Percentiles rank a stretch among this genome's conserved stretches.
Evolutionary conservation across 2,888 invertebrate genomes (phyloP).

Genomic region (Teleogryllus oceanicus): DNA sequence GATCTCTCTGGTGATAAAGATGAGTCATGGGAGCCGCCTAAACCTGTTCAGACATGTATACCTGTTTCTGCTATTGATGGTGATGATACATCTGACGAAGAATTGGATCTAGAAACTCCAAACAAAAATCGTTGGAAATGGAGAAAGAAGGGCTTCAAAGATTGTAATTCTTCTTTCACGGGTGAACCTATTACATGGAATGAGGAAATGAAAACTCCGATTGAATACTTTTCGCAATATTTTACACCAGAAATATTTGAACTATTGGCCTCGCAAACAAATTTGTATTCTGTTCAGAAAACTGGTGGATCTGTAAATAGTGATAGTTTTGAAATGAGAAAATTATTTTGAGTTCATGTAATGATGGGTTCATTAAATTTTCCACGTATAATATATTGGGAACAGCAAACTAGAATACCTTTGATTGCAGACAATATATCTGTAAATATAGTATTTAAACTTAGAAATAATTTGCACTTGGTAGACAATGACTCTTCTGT

Average conservation of each 20-base stretch:
- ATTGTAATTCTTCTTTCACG: too few relatives aligned
- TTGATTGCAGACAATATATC: neutral
- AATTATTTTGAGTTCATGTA: neutral
- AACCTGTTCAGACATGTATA: too few relatives aligned
- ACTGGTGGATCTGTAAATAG: neutral
- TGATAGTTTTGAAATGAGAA: neutral
- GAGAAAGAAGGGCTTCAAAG: too few relatives aligned
- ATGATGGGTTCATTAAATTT: slow-evolving; percentile 2
- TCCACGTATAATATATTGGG: neutral
- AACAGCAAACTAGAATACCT: neutral
- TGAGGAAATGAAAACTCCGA: neutral
- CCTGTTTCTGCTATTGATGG: too few relatives aligned
- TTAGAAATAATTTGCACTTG: neutral
- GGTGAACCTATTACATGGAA: too few relatives aligned
- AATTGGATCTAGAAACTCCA: too few relatives aligned
- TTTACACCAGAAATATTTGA: neutral
- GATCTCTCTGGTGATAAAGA: too few relatives aligned
- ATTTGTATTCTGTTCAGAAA: neutral
- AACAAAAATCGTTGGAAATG: too few relatives aligned
- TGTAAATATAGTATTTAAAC: too few relatives aligned
- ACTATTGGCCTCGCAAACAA: neutral
- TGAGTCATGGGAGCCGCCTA: too few relatives aligned
- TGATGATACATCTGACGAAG: too few relatives aligned
- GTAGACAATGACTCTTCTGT: too few relatives aligned
- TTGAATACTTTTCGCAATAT: neutral